phyloP scores from a whole-genome alignment of 2,888 invertebrate genomes.

The Pandemis corylana region DNA sequence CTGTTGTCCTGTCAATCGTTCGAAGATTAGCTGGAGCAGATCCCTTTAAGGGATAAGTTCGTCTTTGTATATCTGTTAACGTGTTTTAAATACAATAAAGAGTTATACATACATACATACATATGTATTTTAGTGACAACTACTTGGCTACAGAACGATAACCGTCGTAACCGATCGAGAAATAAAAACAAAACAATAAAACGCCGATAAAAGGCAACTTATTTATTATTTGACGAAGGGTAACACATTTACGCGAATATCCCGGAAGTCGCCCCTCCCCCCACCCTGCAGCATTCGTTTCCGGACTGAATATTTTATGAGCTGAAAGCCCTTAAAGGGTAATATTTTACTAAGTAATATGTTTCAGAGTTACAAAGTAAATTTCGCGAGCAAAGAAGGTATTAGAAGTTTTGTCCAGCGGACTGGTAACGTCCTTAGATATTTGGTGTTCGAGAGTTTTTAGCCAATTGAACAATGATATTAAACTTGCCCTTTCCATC shows the following conservation, averaged over 20 bases:
- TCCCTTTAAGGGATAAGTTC: no score
- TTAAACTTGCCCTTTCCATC: not conserved
- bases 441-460: not conserved
- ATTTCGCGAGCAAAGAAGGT: slow-evolving; percentile 13
- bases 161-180: not conserved
- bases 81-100: no score
- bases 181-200: slow-evolving; percentile 42
- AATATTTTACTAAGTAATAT: slow-evolving; percentile 40
- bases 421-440: not conserved
- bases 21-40: no score
- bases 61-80: no score
- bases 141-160: not conserved
- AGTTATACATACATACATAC: no score
- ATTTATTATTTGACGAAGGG: slow-evolving; percentile 24
- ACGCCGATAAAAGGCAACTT: slow-evolving; percentile 26
- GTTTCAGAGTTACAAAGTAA: slow-evolving; percentile 36
- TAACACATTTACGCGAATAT: slow-evolving; percentile 42
- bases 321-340: slow-evolving; percentile 32
- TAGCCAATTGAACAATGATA: not conserved
- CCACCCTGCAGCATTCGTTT: slow-evolving; percentile 41
- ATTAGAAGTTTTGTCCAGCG: slow-evolving; percentile 9
- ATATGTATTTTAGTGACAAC: no score
- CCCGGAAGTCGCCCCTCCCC: slow-evolving; percentile 42
- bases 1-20: no score
- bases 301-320: slow-evolving; percentile 51